A percentile compares a stretch with the other conserved stretches of the same genome.
phyloP scores from a whole-genome alignment of 2,113 vertebrate genomes.

The Anarrhichthys ocellatus region DNA sequence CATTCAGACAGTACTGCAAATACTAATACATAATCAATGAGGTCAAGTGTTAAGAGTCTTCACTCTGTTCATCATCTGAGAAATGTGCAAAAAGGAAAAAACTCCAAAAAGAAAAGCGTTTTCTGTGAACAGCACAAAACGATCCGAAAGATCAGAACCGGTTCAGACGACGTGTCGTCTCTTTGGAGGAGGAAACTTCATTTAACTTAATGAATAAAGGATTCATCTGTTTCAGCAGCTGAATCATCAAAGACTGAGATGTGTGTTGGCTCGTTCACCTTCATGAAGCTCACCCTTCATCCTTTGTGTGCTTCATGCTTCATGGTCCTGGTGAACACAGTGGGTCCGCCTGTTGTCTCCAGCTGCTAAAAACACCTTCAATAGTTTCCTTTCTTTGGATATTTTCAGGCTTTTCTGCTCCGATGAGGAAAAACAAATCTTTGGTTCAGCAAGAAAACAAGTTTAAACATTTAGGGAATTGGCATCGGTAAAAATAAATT shows the following conservation, averaged over 20 bases:
- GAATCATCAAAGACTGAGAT: background rate
- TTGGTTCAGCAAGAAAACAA: background rate
- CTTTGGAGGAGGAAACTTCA: background rate
- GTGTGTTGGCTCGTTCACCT: background rate
- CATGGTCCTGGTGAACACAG: background rate
- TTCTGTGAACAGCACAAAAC: background rate
- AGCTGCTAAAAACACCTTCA: background rate
- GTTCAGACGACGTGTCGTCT: background rate
- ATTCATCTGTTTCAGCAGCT: background rate
- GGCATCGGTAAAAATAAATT: background rate
- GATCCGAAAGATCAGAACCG: background rate
- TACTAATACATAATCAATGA: background rate
- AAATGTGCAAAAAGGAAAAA: background rate
- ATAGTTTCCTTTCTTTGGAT: background rate
- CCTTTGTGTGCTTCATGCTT: background rate
- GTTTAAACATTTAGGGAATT: background rate
- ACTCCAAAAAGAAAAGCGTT: background rate
- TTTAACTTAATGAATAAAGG: background rate
- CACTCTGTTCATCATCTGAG: background rate
- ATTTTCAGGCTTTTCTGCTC: background rate
- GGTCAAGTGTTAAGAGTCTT: background rate
- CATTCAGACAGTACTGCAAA: background rate
- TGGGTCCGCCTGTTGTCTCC: background rate
- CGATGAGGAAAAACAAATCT: background rate
- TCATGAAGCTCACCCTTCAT: background rate